A percentile compares a stretch with the other conserved stretches of the same genome.
These are phyloP conservation scores for Drosophila neotestacea DNA, from an alignment of 2,888 invertebrate species.

Conservation along the genomic window DNA sequence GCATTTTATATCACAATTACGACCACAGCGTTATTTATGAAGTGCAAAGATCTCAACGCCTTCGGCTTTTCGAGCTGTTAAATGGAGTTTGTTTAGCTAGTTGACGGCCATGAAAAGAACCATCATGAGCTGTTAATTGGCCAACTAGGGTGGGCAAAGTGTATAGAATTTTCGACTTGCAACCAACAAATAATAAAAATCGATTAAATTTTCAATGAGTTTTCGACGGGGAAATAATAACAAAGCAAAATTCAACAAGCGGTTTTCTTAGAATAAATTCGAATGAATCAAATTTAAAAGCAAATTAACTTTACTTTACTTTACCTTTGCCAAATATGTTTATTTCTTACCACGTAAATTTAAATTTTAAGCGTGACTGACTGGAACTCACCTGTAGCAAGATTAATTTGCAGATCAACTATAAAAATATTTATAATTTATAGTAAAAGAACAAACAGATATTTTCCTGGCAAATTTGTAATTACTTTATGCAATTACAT, in stretches of 20 bases:
- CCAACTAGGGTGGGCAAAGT: neutral
- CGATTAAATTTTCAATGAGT: conserved; percentile 4
- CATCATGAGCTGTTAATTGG: conserved; percentile 18
- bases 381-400: too few species aligned
- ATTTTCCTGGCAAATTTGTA: too few species aligned
- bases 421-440: too few species aligned
- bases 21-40: conserved; percentile 22
- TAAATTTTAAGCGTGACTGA: too few species aligned
- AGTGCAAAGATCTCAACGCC: conserved; percentile 15
- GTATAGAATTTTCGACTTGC: neutral
- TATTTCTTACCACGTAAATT: too few species aligned
- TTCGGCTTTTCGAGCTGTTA: conserved; percentile 1
- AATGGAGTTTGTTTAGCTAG: conserved; percentile 18
- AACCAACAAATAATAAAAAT: conserved; percentile 4
- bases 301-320: too few species aligned
- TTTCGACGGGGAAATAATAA: neutral
- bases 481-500: too few species aligned
- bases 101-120: conserved; percentile 13
- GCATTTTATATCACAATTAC: conserved; percentile 54
- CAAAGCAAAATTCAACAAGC: neutral
- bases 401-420: too few species aligned
- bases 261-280: too few species aligned
- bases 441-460: too few species aligned
- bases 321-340: too few species aligned
- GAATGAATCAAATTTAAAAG: too few species aligned